Percentiles rank a stretch among this genome's conserved stretches.
phyloP scores from a whole-genome alignment of 1,140 invertebrate species.

The Ditylenchus dipsaci region DNA sequence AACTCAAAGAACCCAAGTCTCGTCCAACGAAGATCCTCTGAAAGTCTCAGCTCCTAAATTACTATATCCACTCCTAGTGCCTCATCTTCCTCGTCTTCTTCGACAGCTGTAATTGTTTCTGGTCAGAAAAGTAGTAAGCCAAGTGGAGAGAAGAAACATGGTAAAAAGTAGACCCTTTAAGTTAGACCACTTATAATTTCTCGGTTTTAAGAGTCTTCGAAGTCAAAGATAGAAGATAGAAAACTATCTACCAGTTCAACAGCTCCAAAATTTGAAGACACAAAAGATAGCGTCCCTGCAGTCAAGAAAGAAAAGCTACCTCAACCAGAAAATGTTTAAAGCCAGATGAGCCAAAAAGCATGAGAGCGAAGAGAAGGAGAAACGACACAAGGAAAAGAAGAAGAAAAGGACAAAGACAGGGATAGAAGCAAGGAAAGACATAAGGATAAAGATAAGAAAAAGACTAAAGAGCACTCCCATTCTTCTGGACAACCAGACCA shows the following conservation, averaged over 20 bases:
- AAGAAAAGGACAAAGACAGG: neutral
- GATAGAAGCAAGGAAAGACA: neutral
- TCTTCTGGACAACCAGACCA: no score
- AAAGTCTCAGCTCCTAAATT: neutral
- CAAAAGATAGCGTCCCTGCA: no score
- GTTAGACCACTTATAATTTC: constrained; percentile 1
- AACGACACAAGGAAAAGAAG: neutral
- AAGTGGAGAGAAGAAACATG: neutral
- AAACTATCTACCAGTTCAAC: constrained; percentile 6
- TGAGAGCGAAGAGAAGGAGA: no score
- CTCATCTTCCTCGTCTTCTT: neutral
- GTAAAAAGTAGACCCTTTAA: neutral
- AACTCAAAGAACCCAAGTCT: neutral
- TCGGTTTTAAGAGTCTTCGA: no score
- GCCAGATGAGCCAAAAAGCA: no score
- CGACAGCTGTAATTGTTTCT: neutral
- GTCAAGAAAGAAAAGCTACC: no score
- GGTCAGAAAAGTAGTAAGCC: neutral
- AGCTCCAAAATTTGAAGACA: no score
- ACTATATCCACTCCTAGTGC: neutral
- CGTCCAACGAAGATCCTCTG: neutral
- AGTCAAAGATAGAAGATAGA: constrained; percentile 6
- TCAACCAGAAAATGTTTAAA: no score
- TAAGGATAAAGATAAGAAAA: neutral
- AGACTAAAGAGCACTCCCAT: neutral